Evolutionary conservation across 2,797 vertebrate species (phyloP).

Genomic region (Hippoglossus hippoglossus): DNA sequence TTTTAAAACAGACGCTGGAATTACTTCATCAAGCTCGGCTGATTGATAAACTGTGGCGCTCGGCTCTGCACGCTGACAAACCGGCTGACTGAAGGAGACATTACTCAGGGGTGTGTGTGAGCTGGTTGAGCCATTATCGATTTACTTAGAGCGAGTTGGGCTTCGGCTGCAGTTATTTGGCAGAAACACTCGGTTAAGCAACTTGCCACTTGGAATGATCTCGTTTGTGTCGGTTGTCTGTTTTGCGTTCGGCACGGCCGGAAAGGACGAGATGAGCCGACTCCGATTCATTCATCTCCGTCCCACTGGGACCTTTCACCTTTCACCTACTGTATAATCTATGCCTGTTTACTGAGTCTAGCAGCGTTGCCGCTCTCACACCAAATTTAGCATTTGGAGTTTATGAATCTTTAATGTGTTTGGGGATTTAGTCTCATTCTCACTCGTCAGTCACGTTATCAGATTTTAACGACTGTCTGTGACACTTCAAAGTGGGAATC

Average conservation of each 20-base stretch:
- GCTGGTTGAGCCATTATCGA: constrained; percentile 43
- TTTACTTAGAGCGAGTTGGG: constrained; percentile 36
- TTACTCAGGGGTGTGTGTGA: constrained; percentile 24
- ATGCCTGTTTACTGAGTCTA: constrained; percentile 26
- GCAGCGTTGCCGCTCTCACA: constrained; percentile 13
- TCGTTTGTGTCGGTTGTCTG: constrained; percentile 46
- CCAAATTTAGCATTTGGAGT: constrained; percentile 10
- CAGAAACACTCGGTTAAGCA: constrained; percentile 45
- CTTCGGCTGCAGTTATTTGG: constrained; percentile 43
- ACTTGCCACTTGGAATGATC: constrained; percentile 31
- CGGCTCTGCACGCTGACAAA: constrained; percentile 33
- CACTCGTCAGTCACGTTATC: constrained; percentile 2
- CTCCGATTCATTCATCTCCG: constrained; percentile 41
- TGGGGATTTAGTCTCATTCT: constrained; percentile 18
- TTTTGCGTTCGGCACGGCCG: constrained; percentile 26
- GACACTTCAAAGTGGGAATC: neutral
- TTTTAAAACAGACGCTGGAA: constrained; percentile 25
- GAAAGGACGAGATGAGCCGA: constrained; percentile 21
- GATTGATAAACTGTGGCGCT: constrained; percentile 33
- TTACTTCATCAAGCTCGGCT: constrained; percentile 16
- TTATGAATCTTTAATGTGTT: constrained; percentile 28
- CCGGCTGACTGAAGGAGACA: constrained; percentile 42
- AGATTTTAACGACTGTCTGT: constrained; percentile 2
- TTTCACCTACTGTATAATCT: constrained; percentile 68
- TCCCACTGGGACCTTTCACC: constrained; percentile 67